These are phyloP conservation scores for Fratercula arctica DNA, from an alignment of 2,797 vertebrate species.

Conservation along the genomic window DNA sequence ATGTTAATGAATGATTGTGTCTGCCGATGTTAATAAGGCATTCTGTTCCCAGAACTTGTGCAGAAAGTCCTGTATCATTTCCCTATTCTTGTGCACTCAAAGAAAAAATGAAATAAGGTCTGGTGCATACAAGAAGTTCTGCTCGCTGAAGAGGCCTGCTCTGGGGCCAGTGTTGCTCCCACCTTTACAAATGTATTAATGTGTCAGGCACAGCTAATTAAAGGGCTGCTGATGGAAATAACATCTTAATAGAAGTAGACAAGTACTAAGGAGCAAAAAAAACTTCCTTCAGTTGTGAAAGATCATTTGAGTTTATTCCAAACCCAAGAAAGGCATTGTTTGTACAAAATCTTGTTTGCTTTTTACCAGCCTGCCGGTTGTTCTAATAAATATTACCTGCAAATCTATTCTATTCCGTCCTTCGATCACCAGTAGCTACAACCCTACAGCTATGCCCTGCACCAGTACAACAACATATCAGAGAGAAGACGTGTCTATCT, in stretches of 20 bases:
- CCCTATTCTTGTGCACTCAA: neutral
- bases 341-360: neutral
- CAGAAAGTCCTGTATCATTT: neutral
- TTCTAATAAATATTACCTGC: neutral
- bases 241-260: neutral
- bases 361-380: neutral
- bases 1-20: neutral
- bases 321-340: neutral
- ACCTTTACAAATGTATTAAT: neutral
- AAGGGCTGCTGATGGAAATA: neutral
- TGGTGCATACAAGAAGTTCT: neutral
- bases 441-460: too few species aligned
- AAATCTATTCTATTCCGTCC: neutral
- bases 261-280: neutral
- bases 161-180: neutral
- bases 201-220: neutral
- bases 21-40: neutral
- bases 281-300: neutral
- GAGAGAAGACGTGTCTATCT: rapidly evolving
- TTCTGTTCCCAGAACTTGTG: neutral
- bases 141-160: neutral
- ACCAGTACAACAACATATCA: rapidly evolving
- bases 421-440: neutral
- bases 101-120: neutral
- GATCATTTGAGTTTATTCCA: neutral